A percentile compares a stretch with the other conserved stretches of the same genome.
Evolutionary conservation across 2,113 vertebrate species (phyloP).

Genomic region (Gallinago jamesoni): DNA sequence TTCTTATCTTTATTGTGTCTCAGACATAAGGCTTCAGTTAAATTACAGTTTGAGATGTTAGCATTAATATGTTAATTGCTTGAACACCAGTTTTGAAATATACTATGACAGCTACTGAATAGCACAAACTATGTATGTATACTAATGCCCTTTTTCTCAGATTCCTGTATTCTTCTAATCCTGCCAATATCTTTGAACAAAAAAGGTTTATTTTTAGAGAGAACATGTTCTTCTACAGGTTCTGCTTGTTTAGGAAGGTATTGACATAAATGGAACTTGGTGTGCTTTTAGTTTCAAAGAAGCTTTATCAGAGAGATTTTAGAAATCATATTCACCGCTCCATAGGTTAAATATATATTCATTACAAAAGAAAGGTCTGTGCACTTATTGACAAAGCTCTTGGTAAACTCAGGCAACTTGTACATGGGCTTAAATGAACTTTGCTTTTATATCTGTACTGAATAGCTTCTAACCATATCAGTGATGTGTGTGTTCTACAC

Average conservation of each 20-base stretch:
- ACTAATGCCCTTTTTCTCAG: constrained; percentile 1
- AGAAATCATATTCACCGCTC: neutral
- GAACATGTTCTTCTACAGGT: neutral
- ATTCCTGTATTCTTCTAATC: neutral
- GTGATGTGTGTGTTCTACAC: neutral
- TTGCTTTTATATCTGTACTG: neutral
- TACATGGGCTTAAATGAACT: neutral
- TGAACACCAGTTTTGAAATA: constrained; percentile 20
- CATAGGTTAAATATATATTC: neutral
- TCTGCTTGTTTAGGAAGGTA: neutral
- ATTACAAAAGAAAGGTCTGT: neutral
- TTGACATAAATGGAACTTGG: neutral
- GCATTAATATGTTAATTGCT: constrained; percentile 43
- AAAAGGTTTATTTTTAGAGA: neutral
- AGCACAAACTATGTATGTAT: neutral
- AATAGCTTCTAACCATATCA: neutral
- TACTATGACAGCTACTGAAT: constrained; percentile 25
- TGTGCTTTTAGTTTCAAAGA: neutral
- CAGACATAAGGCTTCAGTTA: neutral
- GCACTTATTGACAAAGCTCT: neutral
- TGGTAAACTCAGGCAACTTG: neutral
- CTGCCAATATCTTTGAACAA: neutral
- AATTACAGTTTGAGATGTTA: constrained; percentile 35
- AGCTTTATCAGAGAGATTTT: neutral
- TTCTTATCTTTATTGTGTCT: constrained; percentile 43